Percentiles rank a stretch among this genome's conserved stretches.
Conservation (phyloP, 92 coral and sea anemone species). For the Pocillopora grandis region DNA sequence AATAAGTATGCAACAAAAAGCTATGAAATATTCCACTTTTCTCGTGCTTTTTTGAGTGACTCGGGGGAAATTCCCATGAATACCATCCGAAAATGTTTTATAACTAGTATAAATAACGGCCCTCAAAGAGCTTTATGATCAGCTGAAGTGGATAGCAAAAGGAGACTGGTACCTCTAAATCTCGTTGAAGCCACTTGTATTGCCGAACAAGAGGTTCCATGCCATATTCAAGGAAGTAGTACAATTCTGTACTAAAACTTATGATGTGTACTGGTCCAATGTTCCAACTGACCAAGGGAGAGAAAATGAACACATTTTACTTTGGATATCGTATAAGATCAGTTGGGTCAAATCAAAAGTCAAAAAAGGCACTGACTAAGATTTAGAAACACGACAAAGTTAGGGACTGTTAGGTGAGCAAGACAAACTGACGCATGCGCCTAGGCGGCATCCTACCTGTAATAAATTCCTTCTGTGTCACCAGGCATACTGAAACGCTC, state of each 20-base stretch:
- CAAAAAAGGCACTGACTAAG: too few species aligned
- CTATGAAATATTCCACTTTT: too few species aligned
- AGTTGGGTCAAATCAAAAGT: too few species aligned
- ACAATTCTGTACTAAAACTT: constrained; percentile 92
- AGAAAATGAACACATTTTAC: neutral
- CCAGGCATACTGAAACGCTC: constrained; percentile 98
- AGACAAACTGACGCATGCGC: neutral
- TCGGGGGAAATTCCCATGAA: too few species aligned
- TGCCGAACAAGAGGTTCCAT: constrained; percentile 85
- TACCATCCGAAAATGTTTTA: too few species aligned
- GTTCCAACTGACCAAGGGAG: constrained; percentile 69
- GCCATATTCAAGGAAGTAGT: constrained; percentile 77
- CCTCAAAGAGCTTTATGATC: too few species aligned
- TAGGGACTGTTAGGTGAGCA: neutral
- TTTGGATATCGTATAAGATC: too few species aligned
- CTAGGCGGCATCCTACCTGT: constrained; percentile 59
- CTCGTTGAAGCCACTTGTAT: constrained; percentile 85
- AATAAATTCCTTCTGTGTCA: constrained; percentile 75
- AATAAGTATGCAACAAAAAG: too few species aligned
- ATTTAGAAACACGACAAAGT: too few species aligned
- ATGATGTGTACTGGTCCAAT: constrained; percentile 95
- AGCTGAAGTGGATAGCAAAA: neutral
- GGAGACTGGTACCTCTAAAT: constrained; percentile 68
- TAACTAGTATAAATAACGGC: too few species aligned
- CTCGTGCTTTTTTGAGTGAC: too few species aligned